Base-by-base conservation (phyloP, 2,113 vertebrate species). In the Tretioscincus oriximinensis region DNA sequence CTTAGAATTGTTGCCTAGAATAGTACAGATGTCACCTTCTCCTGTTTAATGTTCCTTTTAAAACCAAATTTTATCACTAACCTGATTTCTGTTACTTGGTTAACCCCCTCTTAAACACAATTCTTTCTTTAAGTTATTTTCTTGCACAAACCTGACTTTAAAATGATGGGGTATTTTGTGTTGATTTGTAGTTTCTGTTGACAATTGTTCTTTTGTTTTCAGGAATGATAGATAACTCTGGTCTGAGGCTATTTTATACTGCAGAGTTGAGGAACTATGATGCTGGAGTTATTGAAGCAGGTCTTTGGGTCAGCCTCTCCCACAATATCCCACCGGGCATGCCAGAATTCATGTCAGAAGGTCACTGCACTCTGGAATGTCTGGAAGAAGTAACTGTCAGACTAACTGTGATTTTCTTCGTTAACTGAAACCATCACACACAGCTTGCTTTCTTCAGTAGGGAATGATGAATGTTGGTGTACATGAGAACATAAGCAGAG, bases 251-350 rank as follows among this genome's bases (percentile, higher is more conserved):
- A 28, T 94, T 94, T 91, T 96, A 97, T 71, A 97, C 96, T 5
- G 85, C 90, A 0, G 89, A 90, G 82, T 86, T 95, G 92, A 93
- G 97, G 87, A 93, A 92, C 86, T 96, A 97, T 0, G 97, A 97
- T 85, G 97, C 96, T 8, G 97, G 97, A 24, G 95, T 97, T 83
- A 96, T 97, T 68, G 96, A 97, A 92, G 96, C 96, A 0, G 97
- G 97, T 77, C 95, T 97, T 78, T 97, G 97, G 97, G 96, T 97
- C 77, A 97, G 97, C 78, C 95, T 97, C 21, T 97, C 96, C 91
- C 97, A 97, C 81, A 97, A 96, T 88, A 95, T 97, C 79, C 97
- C 97, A 81, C 97, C 97, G 0, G 96, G 95, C 75, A 95, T 97
- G 94, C 91, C 95, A n/a, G 94, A 95, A 77, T 97, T 96, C 84